These are phyloP conservation scores for Drosophila trichaetosa DNA, from an alignment of 2,888 invertebrate species.

Conservation along the genomic window DNA sequence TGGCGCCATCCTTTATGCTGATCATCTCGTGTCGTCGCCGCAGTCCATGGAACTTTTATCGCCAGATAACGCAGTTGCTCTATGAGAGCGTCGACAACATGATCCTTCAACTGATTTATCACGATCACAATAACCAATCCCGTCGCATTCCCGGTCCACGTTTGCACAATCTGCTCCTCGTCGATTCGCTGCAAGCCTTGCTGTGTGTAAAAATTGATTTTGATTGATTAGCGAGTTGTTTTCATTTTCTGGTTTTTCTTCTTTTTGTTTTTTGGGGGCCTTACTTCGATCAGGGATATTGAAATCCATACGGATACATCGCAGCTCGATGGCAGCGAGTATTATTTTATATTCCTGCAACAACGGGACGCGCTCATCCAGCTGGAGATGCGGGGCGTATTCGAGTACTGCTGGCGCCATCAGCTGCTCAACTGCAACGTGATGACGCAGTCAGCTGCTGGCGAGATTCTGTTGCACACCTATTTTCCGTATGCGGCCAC, in stretches of 20 bases:
- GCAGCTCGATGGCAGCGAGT: slow-evolving; percentile 62
- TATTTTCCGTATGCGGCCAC: slow-evolving; percentile 68
- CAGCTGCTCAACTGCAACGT: slow-evolving; percentile 74
- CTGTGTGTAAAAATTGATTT: background rate
- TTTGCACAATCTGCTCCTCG: slow-evolving; percentile 57
- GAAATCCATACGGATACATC: slow-evolving; percentile 45
- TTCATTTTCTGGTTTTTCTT: background rate
- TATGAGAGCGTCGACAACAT: slow-evolving; percentile 64
- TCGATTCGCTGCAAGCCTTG: slow-evolving; percentile 69
- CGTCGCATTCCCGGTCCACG: slow-evolving; percentile 43
- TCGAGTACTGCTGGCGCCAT: slow-evolving; percentile 23
- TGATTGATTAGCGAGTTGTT: background rate
- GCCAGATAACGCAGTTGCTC: slow-evolving; percentile 59
- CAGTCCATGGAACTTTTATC: slow-evolving; percentile 59
- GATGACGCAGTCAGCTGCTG: slow-evolving; percentile 63
- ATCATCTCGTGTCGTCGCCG: slow-evolving; percentile 68
- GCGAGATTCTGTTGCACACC: slow-evolving; percentile 66
- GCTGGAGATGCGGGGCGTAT: background rate
- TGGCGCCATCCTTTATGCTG: slow-evolving; percentile 61
- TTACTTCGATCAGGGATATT: background rate
- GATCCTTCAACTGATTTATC: slow-evolving; percentile 60
- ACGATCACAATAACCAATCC: slow-evolving; percentile 26
- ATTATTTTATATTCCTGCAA: slow-evolving; percentile 67
- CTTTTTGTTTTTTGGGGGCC: background rate
- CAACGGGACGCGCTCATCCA: background rate